phyloP scores from a whole-genome alignment of 2,113 vertebrate genomes.

The Seriola aureovittata region DNA sequence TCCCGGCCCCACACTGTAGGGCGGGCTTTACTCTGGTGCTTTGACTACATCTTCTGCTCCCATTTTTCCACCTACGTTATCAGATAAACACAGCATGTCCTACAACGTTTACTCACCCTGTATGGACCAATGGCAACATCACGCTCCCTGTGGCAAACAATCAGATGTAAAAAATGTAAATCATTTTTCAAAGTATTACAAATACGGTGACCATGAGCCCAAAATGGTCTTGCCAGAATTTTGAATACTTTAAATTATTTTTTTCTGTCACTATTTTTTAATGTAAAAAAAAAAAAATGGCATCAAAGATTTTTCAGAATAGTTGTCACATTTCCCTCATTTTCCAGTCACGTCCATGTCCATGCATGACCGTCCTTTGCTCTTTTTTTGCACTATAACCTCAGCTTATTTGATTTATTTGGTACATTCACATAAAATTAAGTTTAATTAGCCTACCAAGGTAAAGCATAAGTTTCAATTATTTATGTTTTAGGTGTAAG shows the following conservation, averaged over 20 bases:
- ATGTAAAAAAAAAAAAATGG: conserved; percentile 65
- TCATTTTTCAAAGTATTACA: conserved; percentile 74
- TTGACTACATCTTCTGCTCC: conserved; percentile 61
- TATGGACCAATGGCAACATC: conserved; percentile 56
- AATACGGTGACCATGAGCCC: conserved; percentile 39
- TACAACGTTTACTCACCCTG: conserved; percentile 55
- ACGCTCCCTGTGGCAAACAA: conserved; percentile 90
- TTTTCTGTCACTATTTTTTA: conserved; percentile 65
- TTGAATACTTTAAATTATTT: conserved; percentile 75
- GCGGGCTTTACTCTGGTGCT: conserved; percentile 69
- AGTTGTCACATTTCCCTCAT: conserved; percentile 56
- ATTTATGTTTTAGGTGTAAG: conserved; percentile 50
- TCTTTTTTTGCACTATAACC: conserved; percentile 88
- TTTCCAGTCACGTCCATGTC: conserved; percentile 53
- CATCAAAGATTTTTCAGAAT: conserved; percentile 70
- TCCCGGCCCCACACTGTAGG: conserved; percentile 52
- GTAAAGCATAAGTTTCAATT: conserved; percentile 33
- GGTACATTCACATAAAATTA: conserved; percentile 56
- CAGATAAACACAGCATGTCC: conserved; percentile 58
- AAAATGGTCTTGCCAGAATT: conserved; percentile 59
- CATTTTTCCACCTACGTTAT: conserved; percentile 45
- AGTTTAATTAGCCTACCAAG: conserved; percentile 24
- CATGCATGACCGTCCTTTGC: conserved; percentile 63
- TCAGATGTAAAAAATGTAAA: conserved; percentile 88
- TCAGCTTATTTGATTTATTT: conserved; percentile 61